phyloP scores from a whole-genome alignment of 1,140 invertebrate genomes.

The Vollenhovia emeryi region DNA sequence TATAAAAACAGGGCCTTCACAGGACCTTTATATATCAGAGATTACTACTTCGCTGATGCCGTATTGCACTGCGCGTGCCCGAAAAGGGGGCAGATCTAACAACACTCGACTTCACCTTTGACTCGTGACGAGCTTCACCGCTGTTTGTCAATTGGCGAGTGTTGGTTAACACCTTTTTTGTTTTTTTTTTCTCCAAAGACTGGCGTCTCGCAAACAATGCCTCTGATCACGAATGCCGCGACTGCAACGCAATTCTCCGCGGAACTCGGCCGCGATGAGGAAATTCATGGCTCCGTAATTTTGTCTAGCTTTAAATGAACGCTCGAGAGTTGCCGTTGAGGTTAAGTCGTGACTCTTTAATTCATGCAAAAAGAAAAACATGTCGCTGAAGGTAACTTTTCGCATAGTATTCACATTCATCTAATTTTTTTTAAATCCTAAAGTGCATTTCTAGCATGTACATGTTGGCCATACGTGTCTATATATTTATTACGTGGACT shows the following conservation, averaged over 20 bases:
- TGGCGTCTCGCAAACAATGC: neutral
- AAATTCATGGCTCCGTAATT: neutral
- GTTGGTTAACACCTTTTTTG: neutral
- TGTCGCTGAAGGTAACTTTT: conserved; percentile 36
- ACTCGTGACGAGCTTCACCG: neutral
- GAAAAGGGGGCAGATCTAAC: no score
- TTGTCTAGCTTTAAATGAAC: neutral
- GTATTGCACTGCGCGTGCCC: no score
- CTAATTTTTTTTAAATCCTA: neutral
- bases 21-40: no score
- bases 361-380: neutral
- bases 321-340: neutral
- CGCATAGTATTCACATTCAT: neutral
- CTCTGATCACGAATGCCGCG: neutral
- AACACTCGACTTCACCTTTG: no score
- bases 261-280: neutral
- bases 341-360: neutral
- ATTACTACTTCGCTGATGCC: no score
- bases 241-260: neutral
- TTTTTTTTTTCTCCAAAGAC: neutral
- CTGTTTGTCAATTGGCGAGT: neutral
- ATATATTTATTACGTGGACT: no score
- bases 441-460: neutral
- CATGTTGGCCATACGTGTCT: neutral
- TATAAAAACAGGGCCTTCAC: no score